These are phyloP conservation scores for Panthera leo DNA, from an alignment of 2,113 vertebrate species.

Conservation along the genomic window DNA sequence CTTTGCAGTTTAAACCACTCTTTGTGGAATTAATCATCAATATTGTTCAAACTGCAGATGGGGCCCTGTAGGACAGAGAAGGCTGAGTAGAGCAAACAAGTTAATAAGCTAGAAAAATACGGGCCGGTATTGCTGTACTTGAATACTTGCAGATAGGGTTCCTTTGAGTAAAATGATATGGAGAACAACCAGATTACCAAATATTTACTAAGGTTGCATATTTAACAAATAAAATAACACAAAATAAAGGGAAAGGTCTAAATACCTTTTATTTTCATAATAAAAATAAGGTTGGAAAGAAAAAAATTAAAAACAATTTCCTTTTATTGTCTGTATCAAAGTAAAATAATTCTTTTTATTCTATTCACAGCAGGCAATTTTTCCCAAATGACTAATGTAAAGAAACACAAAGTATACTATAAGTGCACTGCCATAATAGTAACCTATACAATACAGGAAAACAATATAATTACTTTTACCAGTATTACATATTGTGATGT, in stretches of 20 bases:
- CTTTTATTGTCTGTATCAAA: background rate
- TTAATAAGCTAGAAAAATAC: slow-evolving; percentile 58
- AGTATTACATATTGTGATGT: background rate
- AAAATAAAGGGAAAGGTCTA: slow-evolving; percentile 34
- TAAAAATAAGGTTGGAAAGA: background rate
- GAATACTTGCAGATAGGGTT: background rate
- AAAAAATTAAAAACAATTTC: slow-evolving; percentile 14
- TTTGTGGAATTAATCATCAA: slow-evolving; percentile 58
- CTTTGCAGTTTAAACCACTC: slow-evolving; percentile 19
- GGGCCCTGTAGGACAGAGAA: slow-evolving; percentile 26
- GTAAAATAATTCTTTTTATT: background rate
- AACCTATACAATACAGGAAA: background rate
- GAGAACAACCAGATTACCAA: background rate
- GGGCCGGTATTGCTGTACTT: background rate
- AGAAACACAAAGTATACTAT: background rate
- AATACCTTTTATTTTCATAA: background rate
- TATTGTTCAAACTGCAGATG: slow-evolving; percentile 60
- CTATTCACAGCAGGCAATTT: slow-evolving; percentile 9
- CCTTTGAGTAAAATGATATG: background rate
- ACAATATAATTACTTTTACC: background rate
- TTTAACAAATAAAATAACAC: background rate
- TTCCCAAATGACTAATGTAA: background rate
- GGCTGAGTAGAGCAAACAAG: slow-evolving; percentile 20
- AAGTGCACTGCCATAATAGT: background rate
- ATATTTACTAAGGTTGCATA: background rate